Evolutionary conservation across 2,888 invertebrate genomes (phyloP).

Genomic region (Hipparchia semele): DNA sequence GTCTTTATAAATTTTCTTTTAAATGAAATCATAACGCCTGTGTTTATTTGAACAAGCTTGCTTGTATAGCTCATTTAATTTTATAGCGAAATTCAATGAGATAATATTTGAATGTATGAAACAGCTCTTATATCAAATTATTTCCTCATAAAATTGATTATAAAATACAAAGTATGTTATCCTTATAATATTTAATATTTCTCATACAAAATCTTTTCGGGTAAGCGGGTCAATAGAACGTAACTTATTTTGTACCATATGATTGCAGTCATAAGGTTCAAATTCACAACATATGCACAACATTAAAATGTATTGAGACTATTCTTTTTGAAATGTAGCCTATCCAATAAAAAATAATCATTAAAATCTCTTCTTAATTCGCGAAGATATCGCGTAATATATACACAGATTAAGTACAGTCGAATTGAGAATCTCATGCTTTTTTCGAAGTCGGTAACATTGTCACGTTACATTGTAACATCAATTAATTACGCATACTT

Average conservation of each 20-base stretch:
- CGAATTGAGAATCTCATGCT: not conserved
- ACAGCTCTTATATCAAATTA: not conserved
- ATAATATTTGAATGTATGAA: not conserved
- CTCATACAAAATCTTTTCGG: too few relatives aligned
- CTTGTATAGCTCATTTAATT: constrained; percentile 16
- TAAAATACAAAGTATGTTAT: too few relatives aligned
- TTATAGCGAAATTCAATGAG: not conserved
- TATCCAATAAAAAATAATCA: too few relatives aligned
- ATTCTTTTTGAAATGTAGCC: too few relatives aligned
- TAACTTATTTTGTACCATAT: too few relatives aligned
- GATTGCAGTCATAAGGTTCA: too few relatives aligned
- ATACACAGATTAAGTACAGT: not conserved
- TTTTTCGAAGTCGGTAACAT: not conserved
- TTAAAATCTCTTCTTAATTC: too few relatives aligned
- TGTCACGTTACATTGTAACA: constrained; percentile 2
- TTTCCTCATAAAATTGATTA: not conserved
- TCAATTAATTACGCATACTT: not conserved
- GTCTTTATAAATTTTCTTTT: constrained; percentile 37
- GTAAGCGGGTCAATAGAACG: too few relatives aligned
- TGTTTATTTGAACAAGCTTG: constrained; percentile 30
- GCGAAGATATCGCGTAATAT: too few relatives aligned
- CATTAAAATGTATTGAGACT: too few relatives aligned
- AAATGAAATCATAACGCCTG: constrained; percentile 24
- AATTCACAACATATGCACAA: too few relatives aligned
- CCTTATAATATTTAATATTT: too few relatives aligned